phyloP scores from a whole-genome alignment of 2,113 vertebrate species.

The Erythrocercus mccallii region DNA sequence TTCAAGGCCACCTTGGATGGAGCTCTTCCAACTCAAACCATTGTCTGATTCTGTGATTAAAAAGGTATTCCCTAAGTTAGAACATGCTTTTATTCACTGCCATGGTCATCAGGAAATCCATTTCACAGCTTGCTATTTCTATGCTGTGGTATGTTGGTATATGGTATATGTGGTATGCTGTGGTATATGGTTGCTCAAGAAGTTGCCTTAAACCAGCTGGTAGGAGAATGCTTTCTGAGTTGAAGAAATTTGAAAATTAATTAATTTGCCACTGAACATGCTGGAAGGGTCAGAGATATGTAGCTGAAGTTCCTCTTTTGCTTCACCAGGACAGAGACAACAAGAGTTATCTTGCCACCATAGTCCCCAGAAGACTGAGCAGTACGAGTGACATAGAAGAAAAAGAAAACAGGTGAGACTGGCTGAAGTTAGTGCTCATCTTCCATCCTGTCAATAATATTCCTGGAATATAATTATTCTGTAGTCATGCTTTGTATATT shows the following conservation, averaged over 20 bases:
- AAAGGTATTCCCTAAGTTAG: background rate
- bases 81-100: background rate
- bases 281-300: background rate
- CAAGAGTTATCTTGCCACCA: slow-evolving; percentile 68
- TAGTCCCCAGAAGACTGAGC: slow-evolving; percentile 69
- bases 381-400: slow-evolving; percentile 69
- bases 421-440: background rate
- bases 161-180: too few relatives aligned
- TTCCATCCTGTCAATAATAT: background rate
- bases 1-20: background rate
- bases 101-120: background rate
- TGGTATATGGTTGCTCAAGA: background rate
- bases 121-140: background rate
- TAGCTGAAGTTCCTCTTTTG: slow-evolving; percentile 7
- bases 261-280: background rate
- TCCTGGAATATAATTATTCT: background rate
- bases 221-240: background rate
- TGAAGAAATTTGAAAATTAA: background rate
- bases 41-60: background rate
- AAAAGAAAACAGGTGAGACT: slow-evolving; percentile 79
- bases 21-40: background rate
- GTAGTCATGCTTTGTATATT: background rate
- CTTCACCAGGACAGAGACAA: slow-evolving; percentile 73
- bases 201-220: background rate
- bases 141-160: background rate